Evolutionary conservation across 2,113 vertebrate genomes (phyloP).

Genomic region (Cryptotis parvus): DNA sequence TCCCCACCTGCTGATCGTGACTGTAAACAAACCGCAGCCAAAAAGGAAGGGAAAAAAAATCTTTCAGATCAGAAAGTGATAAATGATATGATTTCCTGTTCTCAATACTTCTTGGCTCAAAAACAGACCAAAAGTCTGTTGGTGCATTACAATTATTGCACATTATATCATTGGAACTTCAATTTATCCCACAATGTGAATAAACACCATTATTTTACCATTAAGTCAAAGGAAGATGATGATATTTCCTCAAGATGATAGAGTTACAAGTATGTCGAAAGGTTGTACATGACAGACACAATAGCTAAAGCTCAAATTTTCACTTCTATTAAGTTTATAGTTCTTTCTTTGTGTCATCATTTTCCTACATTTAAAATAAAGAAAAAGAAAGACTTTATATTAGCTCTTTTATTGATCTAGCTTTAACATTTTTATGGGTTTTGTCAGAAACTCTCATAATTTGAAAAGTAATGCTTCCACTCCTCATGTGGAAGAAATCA

Average conservation of each 20-base stretch:
- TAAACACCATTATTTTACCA: neutral
- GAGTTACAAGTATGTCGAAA: neutral
- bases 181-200: conserved; percentile 11
- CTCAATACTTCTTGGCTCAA: neutral
- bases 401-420: neutral
- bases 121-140: neutral
- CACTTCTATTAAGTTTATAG: neutral
- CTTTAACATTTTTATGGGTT: neutral
- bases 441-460: neutral
- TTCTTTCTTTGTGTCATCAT: neutral
- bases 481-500: neutral
- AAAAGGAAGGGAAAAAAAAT: conserved; percentile 40
- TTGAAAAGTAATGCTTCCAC: neutral
- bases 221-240: neutral
- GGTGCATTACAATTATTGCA: conserved; percentile 22
- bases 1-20: conserved; percentile 40
- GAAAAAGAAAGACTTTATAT: neutral
- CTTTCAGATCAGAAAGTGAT: conserved; percentile 47
- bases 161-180: neutral
- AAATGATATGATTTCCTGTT: conserved; percentile 61
- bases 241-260: neutral
- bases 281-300: neutral
- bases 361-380: neutral
- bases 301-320: neutral
- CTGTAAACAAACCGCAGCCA: conserved; percentile 32